Base-by-base conservation (phyloP, 1,140 invertebrate species). In the Macrostomum lignano region DNA sequence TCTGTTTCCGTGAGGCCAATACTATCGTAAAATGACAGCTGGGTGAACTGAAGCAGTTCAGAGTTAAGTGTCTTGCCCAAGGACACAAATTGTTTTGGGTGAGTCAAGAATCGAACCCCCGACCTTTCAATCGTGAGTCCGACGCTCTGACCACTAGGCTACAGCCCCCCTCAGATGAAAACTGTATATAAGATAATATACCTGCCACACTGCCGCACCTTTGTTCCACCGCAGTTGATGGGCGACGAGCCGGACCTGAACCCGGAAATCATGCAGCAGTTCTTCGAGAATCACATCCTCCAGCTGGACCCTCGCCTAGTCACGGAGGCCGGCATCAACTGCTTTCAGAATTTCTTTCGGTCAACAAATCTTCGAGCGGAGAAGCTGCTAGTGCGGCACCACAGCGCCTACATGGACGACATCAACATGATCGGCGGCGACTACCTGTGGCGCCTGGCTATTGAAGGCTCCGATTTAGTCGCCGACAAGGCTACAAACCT, bases 181-280 rank as follows among this genome's bases (percentile, higher is more conserved):
- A n/a, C n/a, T n/a, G n/a, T n/a, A n/a, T n/a, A n/a, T n/a, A n/a
- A n/a, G n/a, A n/a, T n/a, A n/a, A n/a, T n/a, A n/a, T n/a, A n/a
- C n/a, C n/a, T n/a, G n/a, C n/a, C 10, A n/a, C 23, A 24, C 23
- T 10, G 23, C 23, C 23, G 23, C 23, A 82, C n/a, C n/a, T n/a
- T n/a, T n/a, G n/a, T n/a, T n/a, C n/a, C n/a, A n/a, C n/a, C 44
- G 3, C 36, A 59, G 61, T 58, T 91, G 31, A 91, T 91, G 81
- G 78, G 78, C 3, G 81, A 91, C 43, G 82, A 91, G 49, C 81
- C 81, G 3, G 82, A 93, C 59, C 60, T 93, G 28, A 82, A 93
- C 60, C 82, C 82, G 10, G 76, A 81, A 43, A 84, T 91, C 37
- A 88, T 82, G 47, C 71, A 75, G 51, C 74, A 82, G 48, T 94